phyloP scores from a whole-genome alignment of 1,140 invertebrate species.

The Microplitis mediator region DNA sequence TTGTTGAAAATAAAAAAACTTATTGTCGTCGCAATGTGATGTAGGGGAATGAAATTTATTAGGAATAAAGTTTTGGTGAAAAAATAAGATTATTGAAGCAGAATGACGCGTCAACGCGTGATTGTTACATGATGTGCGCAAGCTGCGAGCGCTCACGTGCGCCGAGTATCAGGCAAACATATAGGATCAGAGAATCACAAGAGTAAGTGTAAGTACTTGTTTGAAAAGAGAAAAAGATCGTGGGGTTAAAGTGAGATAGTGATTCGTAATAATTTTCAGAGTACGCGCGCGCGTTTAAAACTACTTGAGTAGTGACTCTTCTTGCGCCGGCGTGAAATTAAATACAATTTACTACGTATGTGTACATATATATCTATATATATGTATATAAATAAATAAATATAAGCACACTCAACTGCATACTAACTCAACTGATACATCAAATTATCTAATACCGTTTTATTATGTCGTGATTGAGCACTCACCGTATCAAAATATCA shows the following conservation, averaged over 20 bases:
- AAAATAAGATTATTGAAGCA: neutral
- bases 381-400: neutral
- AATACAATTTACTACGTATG: neutral
- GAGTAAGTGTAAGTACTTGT: neutral
- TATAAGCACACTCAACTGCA: too few species aligned
- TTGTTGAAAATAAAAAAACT: too few species aligned
- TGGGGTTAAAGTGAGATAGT: neutral
- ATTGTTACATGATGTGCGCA: slow-evolving; percentile 30
- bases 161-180: slow-evolving; percentile 38
- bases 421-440: neutral
- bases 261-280: slow-evolving; percentile 15
- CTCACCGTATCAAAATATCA: neutral
- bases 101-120: slow-evolving; percentile 2
- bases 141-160: slow-evolving; percentile 33
- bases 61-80: neutral
- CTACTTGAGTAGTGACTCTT: slow-evolving; percentile 18
- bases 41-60: too few species aligned
- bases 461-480: slow-evolving; percentile 8
- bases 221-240: neutral
- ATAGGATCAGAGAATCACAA: slow-evolving; percentile 8
- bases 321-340: slow-evolving; percentile 2
- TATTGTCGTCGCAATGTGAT: too few species aligned
- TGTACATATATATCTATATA: neutral
- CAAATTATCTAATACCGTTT: neutral
- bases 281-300: slow-evolving; percentile 5